Evolutionary conservation across 2,888 invertebrate genomes (phyloP).

Genomic region (Andrena flavipes): DNA sequence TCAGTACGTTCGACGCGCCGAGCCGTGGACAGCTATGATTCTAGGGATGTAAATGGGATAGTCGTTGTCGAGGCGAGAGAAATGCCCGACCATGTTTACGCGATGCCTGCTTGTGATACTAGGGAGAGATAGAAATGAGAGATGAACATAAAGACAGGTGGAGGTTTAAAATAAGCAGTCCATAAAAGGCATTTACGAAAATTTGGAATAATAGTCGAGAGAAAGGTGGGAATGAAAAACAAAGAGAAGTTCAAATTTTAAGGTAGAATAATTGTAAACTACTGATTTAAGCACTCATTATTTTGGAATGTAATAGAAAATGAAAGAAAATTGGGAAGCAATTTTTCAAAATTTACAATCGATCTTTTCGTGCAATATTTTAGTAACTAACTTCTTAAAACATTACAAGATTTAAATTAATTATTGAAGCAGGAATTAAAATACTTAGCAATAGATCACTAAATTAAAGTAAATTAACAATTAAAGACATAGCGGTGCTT

Average conservation of each 20-base stretch:
- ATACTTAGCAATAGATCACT: not conserved
- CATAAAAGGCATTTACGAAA: not conserved
- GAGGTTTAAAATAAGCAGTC: not conserved
- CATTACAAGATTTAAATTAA: not conserved
- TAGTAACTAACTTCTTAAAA: not conserved
- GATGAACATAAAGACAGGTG: not conserved
- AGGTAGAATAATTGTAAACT: not conserved
- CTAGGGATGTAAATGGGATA: constrained; percentile 51
- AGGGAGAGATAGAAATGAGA: not conserved
- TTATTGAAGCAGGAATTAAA: no score
- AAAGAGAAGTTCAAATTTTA: not conserved
- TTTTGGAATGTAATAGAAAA: not conserved
- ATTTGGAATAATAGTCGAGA: not conserved
- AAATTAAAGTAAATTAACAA: not conserved
- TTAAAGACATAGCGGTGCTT: not conserved
- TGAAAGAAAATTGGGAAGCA: not conserved
- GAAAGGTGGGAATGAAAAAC: not conserved
- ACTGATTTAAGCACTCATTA: no score
- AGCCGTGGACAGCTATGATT: constrained; percentile 68
- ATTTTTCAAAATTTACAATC: no score
- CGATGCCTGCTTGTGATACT: not conserved
- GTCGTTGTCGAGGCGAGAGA: constrained; percentile 14
- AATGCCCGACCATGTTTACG: not conserved
- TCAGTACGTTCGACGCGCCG: constrained; percentile 76
- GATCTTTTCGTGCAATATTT: no score